Base-by-base conservation (phyloP, 2,797 vertebrate genomes). In the Ara ararauna region DNA sequence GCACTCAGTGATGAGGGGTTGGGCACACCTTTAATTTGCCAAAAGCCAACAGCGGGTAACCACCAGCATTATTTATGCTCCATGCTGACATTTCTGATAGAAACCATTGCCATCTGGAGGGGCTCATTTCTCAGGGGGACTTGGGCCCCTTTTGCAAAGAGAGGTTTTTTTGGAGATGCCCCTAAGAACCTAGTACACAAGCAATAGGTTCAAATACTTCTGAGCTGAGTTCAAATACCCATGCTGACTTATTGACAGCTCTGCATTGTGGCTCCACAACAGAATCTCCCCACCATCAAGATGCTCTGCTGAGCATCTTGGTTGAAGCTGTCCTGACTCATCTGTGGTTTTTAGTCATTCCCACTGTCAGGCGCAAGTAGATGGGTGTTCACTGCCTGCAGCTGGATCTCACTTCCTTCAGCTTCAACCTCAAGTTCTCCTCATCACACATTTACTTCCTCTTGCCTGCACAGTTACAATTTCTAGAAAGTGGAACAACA, bases 241-340 rank as follows among this genome's bases (percentile, higher is more conserved):
- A 13, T 62, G 40, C 64, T 61, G 29, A 56, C 24, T 65, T 15
- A 38, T 21, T 14, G 1, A 2, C 0, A 0, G 70, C 29, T 68
- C 29, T 66, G 47, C 0, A 0, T 2, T 2, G n/a, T 24, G 27
- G 27, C 7, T 81, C 6, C 47, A 18, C 40, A 20, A 2, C 26
- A 66, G 13, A 48, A 45, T 56, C 9, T 62, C 51, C 15, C 11
- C 64, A 56, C 11, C 20, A 30, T 16, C 27, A 67, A 15, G 6
- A 27, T 58, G 14, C 13, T 73, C 74, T 90, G 26, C 42, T 23
- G 54, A 58, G 18, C 45, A 85, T 38, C 45, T 32, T 56, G 34
- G 3, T 10, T 30, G 27, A 88, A 77, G 17, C 22, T 51, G 16
- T 27, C 64, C 32, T 58, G 53, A 66, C 4, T 70, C 6, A 15